Evolutionary conservation across 2,113 vertebrate genomes (phyloP).

Genomic region (Oryzias woworae): DNA sequence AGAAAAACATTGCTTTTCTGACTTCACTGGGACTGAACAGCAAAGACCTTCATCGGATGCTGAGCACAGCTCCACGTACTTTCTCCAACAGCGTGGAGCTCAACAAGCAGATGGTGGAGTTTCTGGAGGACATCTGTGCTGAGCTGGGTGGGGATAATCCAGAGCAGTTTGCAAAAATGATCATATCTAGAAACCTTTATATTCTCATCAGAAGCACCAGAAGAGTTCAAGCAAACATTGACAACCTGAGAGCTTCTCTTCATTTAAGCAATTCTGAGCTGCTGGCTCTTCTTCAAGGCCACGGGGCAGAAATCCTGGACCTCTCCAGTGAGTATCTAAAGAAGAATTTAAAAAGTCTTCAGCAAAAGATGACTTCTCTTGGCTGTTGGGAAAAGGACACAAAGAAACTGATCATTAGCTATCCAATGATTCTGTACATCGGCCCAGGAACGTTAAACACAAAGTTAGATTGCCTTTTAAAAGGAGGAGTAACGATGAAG

Average conservation of each 20-base stretch:
- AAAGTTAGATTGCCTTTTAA: slow-evolving; percentile 78
- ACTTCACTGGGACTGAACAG: slow-evolving; percentile 72
- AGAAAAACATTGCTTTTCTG: slow-evolving; percentile 80
- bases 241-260: slow-evolving; percentile 70
- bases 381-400: slow-evolving; percentile 64
- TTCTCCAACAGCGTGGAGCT: slow-evolving; percentile 82
- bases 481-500: slow-evolving; percentile 68
- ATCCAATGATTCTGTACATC: slow-evolving; percentile 70
- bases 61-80: slow-evolving; percentile 76
- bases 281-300: slow-evolving; percentile 71
- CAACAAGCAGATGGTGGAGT: slow-evolving; percentile 76
- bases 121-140: slow-evolving; percentile 66
- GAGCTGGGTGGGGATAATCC: slow-evolving; percentile 67
- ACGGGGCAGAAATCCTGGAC: slow-evolving; percentile 74
- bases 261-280: slow-evolving; percentile 67
- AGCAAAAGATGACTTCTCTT: slow-evolving; percentile 65
- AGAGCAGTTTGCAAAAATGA: slow-evolving; percentile 66
- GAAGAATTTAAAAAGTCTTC: slow-evolving; percentile 70
- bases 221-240: slow-evolving; percentile 72
- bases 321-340: slow-evolving; percentile 74
- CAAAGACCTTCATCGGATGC: slow-evolving; percentile 73
- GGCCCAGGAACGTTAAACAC: slow-evolving; percentile 66
- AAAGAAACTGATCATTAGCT: slow-evolving; percentile 64
- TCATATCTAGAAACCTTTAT: slow-evolving; percentile 81
- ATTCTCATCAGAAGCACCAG: slow-evolving; percentile 81